A percentile compares a stretch with the other conserved stretches of the same genome.
Evolutionary conservation across 2,888 invertebrate genomes (phyloP).

Genomic region (Lacanobia wlatinum): DNA sequence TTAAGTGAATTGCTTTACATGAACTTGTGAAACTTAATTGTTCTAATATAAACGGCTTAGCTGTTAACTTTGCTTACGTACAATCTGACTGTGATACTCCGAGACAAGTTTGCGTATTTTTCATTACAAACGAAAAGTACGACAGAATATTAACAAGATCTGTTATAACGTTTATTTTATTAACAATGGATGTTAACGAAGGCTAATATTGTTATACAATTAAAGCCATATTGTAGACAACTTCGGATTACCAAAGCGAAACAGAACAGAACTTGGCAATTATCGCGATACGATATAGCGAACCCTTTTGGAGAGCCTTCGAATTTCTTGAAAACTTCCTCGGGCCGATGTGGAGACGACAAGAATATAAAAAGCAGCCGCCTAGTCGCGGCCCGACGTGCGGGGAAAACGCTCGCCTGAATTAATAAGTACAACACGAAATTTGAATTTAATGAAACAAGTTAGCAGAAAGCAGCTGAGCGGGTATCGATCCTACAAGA

Average conservation of each 20-base stretch:
- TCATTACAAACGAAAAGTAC: conserved; percentile 21
- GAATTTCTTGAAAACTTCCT: conserved; percentile 70
- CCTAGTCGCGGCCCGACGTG: conserved; percentile 77
- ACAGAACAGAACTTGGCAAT: conserved; percentile 72
- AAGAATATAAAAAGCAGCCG: conserved; percentile 85
- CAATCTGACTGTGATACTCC: conserved; percentile 71
- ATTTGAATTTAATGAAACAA: conserved; percentile 92
- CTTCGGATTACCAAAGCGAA: conserved; percentile 59
- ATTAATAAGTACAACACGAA: conserved; percentile 91
- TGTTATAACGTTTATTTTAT: conserved; percentile 38
- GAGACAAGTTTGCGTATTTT: conserved; percentile 25
- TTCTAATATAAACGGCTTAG: conserved; percentile 84
- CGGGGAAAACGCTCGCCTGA: conserved; percentile 84
- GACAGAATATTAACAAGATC: conserved; percentile 29
- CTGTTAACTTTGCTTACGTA: conserved; percentile 79
- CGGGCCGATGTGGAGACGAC: conserved; percentile 72
- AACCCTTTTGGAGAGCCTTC: conserved; percentile 68
- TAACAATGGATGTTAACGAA: conserved; percentile 64
- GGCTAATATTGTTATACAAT: conserved; percentile 66
- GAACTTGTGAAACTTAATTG: conserved; percentile 85
- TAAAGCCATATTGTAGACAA: conserved; percentile 60
- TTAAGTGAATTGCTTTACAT: conserved; percentile 86
- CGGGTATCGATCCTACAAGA: conserved; percentile 86
- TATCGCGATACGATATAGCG: conserved; percentile 65
- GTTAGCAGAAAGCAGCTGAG: conserved; percentile 88